A percentile compares a stretch with the other conserved stretches of the same genome.
phyloP scores from a whole-genome alignment of 2,797 vertebrate species.

The Tinamus major region DNA sequence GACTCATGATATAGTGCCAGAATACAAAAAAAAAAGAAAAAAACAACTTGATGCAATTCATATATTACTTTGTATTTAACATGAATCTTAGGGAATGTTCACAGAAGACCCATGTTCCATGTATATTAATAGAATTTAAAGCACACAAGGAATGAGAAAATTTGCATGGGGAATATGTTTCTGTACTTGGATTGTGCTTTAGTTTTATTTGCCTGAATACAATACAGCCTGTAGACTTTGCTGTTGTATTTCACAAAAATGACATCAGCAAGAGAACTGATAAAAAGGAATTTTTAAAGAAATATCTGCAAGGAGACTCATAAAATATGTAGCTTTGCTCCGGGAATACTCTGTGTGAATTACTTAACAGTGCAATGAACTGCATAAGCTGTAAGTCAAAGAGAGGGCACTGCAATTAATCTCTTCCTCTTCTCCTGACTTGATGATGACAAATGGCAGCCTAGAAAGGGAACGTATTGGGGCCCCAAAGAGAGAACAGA shows the following conservation, averaged over 20 bases:
- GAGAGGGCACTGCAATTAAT: slow-evolving; percentile 7
- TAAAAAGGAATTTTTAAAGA: background rate
- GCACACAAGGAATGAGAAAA: background rate
- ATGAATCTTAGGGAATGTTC: background rate
- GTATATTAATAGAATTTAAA: background rate
- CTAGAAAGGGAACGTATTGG: background rate
- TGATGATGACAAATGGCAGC: slow-evolving; percentile 4
- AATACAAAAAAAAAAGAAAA: background rate
- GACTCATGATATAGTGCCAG: background rate
- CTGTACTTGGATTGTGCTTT: background rate
- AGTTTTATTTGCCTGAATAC: background rate
- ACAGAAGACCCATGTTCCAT: background rate
- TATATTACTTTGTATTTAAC: background rate
- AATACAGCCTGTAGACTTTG: background rate
- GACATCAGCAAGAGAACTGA: background rate
- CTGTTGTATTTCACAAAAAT: background rate
- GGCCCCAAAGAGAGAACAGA: background rate
- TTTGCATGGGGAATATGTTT: background rate
- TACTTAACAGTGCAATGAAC: background rate
- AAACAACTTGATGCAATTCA: background rate
- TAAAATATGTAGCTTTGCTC: background rate
- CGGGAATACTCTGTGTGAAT: background rate
- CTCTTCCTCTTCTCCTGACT: background rate
- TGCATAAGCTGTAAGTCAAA: slow-evolving; percentile 15
- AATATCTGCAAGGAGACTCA: background rate